Percentiles rank a stretch among this genome's conserved stretches.
These are phyloP conservation scores for Thamnaconus septentrionalis DNA, from an alignment of 2,113 vertebrate genomes.

Conservation along the genomic window DNA sequence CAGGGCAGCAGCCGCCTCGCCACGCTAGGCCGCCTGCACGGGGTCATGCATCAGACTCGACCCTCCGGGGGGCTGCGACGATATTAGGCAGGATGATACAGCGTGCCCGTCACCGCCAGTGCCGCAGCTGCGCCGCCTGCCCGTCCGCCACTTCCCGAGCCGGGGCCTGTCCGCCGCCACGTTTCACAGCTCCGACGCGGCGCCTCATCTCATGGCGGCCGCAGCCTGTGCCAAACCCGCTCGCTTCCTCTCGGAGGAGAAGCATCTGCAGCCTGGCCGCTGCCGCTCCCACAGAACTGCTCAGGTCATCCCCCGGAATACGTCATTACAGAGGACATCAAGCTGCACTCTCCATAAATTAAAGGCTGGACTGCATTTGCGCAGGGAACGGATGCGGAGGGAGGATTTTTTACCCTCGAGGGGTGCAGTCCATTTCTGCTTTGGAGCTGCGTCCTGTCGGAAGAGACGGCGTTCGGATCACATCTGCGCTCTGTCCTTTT, in stretches of 20 bases:
- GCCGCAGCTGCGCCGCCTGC: slow-evolving; percentile 46
- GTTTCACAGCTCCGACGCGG: slow-evolving; percentile 52
- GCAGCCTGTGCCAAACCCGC: slow-evolving; percentile 56
- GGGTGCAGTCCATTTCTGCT: too few relatives aligned
- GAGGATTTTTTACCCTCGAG: neutral
- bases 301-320: slow-evolving; percentile 62
- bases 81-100: slow-evolving; percentile 45
- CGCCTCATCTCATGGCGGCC: slow-evolving; percentile 57
- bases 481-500: neutral
- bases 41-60: slow-evolving; percentile 2
- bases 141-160: slow-evolving; percentile 43
- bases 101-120: slow-evolving; percentile 32
- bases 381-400: slow-evolving; percentile 20
- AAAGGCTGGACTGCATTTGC: slow-evolving; percentile 58
- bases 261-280: slow-evolving; percentile 63
- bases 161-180: slow-evolving; percentile 45
- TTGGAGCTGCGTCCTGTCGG: too few relatives aligned
- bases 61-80: slow-evolving; percentile 19
- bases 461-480: neutral
- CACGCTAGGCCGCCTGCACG: too few relatives aligned
- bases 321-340: slow-evolving; percentile 68
- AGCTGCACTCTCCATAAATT: slow-evolving; percentile 70
- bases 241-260: slow-evolving; percentile 54
- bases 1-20: too few relatives aligned
- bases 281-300: slow-evolving; percentile 37